Conservation (phyloP, 1,140 invertebrate genomes). For the Marisa cornuarietis region DNA sequence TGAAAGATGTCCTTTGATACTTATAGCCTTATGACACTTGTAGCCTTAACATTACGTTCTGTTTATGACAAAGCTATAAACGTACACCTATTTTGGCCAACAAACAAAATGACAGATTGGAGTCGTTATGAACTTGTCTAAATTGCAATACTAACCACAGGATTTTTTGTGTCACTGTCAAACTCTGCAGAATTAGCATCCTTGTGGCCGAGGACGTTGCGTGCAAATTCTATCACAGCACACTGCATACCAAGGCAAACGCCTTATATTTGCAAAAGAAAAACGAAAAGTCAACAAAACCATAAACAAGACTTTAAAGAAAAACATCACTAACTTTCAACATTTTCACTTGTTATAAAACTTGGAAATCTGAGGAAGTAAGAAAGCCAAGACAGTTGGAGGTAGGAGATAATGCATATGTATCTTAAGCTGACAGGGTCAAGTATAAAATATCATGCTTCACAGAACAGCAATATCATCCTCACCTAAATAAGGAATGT, state of each 20-base stretch:
- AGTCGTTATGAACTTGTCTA: neutral
- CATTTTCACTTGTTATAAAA: neutral
- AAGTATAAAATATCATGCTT: no score
- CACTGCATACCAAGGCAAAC: conserved; percentile 98
- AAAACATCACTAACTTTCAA: neutral
- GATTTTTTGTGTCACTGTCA: conserved; percentile 76
- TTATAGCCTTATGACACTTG: no score
- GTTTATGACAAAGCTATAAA: neutral
- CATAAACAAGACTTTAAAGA: no score
- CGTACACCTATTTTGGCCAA: neutral
- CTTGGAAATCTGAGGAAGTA: no score
- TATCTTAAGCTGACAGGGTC: no score
- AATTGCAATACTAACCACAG: conserved; percentile 70
- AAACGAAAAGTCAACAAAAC: no score
- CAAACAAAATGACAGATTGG: neutral
- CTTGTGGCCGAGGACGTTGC: conserved; percentile 79
- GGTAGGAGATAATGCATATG: no score
- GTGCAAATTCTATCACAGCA: conserved; percentile 95
- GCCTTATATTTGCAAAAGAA: conserved; percentile 63
- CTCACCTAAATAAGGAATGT: conserved; percentile 86
- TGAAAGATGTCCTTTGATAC: no score
- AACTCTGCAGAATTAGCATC: conserved; percentile 92
- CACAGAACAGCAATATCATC: neutral
- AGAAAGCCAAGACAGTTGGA: no score
- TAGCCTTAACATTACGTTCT: neutral